Evolutionary conservation across 2,888 invertebrate genomes (phyloP).

Genomic region (Piscicola geometra): DNA sequence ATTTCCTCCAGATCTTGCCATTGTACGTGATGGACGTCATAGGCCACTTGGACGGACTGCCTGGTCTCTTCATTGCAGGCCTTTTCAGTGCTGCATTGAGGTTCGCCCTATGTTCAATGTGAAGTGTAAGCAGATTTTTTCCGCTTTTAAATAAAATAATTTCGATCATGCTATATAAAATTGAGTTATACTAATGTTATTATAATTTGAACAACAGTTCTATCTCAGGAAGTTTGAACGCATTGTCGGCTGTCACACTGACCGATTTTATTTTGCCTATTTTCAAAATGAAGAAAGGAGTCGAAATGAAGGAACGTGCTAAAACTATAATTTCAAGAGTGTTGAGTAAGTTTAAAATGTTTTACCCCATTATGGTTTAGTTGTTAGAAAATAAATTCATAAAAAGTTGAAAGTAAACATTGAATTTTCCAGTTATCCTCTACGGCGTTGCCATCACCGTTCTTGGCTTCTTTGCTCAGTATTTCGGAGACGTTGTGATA

Average conservation of each 20-base stretch:
- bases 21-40: constrained; percentile 49
- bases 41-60: constrained; percentile 47
- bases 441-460: constrained; percentile 39
- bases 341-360: constrained; percentile 32
- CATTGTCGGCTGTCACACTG: constrained; percentile 79
- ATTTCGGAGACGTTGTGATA: constrained; percentile 44
- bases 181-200: too few species aligned
- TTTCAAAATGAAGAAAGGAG: constrained; percentile 58
- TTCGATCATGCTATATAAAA: too few species aligned
- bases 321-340: constrained; percentile 32
- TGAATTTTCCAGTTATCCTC: constrained; percentile 38
- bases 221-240: constrained; percentile 84
- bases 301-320: constrained; percentile 23
- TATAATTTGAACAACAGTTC: constrained; percentile 58
- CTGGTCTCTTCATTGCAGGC: constrained; percentile 49
- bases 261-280: constrained; percentile 75
- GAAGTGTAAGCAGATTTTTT: too few species aligned
- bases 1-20: constrained; percentile 33
- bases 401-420: too few species aligned
- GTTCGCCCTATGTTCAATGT: too few species aligned
- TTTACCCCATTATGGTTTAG: too few species aligned
- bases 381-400: too few species aligned
- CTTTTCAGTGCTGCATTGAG: constrained; percentile 47
- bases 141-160: too few species aligned
- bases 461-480: constrained; percentile 41